phyloP scores from a whole-genome alignment of 1,140 invertebrate species.

The Trissolcus basalis region DNA sequence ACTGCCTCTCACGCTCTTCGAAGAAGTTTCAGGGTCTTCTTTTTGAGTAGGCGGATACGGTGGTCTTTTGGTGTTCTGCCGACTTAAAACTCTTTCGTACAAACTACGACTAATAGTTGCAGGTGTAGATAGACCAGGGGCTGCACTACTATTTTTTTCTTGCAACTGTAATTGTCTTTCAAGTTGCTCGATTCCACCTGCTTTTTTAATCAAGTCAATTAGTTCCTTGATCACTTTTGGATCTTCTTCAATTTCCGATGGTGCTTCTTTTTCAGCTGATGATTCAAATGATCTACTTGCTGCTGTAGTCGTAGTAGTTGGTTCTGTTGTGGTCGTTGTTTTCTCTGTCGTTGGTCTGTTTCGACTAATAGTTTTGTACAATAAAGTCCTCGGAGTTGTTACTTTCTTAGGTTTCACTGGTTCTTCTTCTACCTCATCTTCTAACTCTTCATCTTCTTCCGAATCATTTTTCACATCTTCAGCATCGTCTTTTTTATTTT shows the following conservation, averaged over 20 bases:
- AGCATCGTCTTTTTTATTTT: no score
- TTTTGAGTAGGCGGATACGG: slow-evolving; percentile 35
- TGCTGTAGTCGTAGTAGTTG: slow-evolving; percentile 9
- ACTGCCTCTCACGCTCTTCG: no score
- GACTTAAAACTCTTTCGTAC: slow-evolving; percentile 82
- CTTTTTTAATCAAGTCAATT: slow-evolving; percentile 89
- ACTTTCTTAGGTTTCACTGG: slow-evolving; percentile 58
- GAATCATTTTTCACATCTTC: no score
- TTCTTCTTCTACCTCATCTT: slow-evolving; percentile 63
- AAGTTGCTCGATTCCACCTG: slow-evolving; percentile 71
- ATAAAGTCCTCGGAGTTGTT: slow-evolving; percentile 63
- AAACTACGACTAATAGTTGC: slow-evolving; percentile 83
- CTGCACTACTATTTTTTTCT: slow-evolving; percentile 71
- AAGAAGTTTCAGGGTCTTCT: not conserved
- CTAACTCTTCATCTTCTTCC: slow-evolving; percentile 67
- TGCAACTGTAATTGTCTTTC: slow-evolving; percentile 68
- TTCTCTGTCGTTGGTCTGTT: slow-evolving; percentile 62
- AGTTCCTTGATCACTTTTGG: slow-evolving; percentile 89
- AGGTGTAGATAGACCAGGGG: slow-evolving; percentile 70
- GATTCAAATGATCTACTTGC: slow-evolving; percentile 26
- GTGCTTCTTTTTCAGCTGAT: slow-evolving; percentile 22
- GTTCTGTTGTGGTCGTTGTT: slow-evolving; percentile 45
- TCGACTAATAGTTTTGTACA: slow-evolving; percentile 72
- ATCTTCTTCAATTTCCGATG: slow-evolving; percentile 81
- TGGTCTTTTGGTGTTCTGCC: slow-evolving; percentile 65